A percentile compares a stretch with the other conserved stretches of the same genome.
Conservation (phyloP, 2,888 invertebrate genomes). For the Oeneis ivallda region DNA sequence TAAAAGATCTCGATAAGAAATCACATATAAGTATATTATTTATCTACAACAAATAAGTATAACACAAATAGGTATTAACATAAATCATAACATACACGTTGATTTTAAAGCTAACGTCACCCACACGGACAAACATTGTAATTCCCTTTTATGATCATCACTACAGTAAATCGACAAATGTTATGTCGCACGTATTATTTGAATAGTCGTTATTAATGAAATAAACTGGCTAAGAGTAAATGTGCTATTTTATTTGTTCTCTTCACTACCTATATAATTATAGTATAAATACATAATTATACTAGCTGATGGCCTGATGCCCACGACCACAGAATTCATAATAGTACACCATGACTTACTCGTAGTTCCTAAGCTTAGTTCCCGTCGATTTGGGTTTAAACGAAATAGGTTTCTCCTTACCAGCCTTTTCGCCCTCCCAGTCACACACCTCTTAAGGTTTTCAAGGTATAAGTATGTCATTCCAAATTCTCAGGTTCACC, state of each 20-base stretch:
- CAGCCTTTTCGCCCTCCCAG: too few relatives aligned
- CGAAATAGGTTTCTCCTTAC: too few relatives aligned
- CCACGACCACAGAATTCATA: too few relatives aligned
- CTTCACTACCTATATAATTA: too few relatives aligned
- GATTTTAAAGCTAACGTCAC: conserved; percentile 31
- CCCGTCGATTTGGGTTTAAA: too few relatives aligned
- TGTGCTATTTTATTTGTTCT: conserved; percentile 5
- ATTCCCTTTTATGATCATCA: conserved; percentile 36
- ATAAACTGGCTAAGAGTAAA: conserved; percentile 8
- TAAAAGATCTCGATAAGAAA: conserved; percentile 4
- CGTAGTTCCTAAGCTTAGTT: too few relatives aligned
- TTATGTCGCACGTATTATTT: conserved; percentile 21
- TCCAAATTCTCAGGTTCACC: too few relatives aligned
- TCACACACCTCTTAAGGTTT: too few relatives aligned
- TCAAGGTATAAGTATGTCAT: too few relatives aligned
- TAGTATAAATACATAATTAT: not conserved
- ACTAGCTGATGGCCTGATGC: not conserved
- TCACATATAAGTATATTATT: not conserved
- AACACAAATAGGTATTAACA: conserved; percentile 24
- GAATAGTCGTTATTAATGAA: conserved; percentile 11
- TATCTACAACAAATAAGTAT: conserved; percentile 6
- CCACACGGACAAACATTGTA: conserved; percentile 38
- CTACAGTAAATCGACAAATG: conserved; percentile 22
- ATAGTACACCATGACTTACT: too few relatives aligned
- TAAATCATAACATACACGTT: conserved; percentile 27